Evolutionary conservation across 2,888 invertebrate genomes (phyloP).

Genomic region (Leistus spinibarbis): DNA sequence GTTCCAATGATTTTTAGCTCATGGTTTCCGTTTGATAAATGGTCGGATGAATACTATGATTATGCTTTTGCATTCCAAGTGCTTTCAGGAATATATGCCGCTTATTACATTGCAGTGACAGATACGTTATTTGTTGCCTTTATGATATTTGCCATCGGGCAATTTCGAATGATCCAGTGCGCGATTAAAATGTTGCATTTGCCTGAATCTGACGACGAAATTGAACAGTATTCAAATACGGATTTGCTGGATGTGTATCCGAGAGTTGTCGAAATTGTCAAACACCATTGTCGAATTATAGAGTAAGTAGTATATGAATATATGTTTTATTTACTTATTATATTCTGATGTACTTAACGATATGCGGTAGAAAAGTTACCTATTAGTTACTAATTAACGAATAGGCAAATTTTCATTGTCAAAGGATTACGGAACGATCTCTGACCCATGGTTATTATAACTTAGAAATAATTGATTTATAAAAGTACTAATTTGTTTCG

Average conservation of each 20-base stretch:
- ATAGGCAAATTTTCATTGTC: too few relatives aligned
- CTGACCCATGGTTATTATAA: too few relatives aligned
- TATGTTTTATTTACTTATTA: too few relatives aligned
- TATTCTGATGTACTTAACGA: too few relatives aligned
- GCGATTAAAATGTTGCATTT: neutral
- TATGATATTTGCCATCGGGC: constrained; percentile 13
- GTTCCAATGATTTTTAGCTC: constrained; percentile 8
- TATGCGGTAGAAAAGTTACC: too few relatives aligned
- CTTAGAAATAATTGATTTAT: too few relatives aligned
- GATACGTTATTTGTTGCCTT: constrained; percentile 19
- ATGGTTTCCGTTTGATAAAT: constrained; percentile 44
- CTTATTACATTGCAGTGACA: neutral
- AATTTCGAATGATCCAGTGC: constrained; percentile 15
- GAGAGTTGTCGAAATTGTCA: neutral
- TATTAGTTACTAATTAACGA: too few relatives aligned
- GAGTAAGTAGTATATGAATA: constrained; percentile 3
- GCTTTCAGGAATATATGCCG: neutral
- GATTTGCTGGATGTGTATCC: neutral
- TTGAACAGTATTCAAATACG: too few relatives aligned
- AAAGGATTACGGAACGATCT: too few relatives aligned
- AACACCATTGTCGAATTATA: constrained; percentile 13
- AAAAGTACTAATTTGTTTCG: too few relatives aligned
- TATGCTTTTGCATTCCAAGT: constrained; percentile 29
- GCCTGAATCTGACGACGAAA: too few relatives aligned
- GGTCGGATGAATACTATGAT: constrained; percentile 26